Evolutionary conservation across 2,888 invertebrate genomes (phyloP).

Genomic region (Leuctra nigra): DNA sequence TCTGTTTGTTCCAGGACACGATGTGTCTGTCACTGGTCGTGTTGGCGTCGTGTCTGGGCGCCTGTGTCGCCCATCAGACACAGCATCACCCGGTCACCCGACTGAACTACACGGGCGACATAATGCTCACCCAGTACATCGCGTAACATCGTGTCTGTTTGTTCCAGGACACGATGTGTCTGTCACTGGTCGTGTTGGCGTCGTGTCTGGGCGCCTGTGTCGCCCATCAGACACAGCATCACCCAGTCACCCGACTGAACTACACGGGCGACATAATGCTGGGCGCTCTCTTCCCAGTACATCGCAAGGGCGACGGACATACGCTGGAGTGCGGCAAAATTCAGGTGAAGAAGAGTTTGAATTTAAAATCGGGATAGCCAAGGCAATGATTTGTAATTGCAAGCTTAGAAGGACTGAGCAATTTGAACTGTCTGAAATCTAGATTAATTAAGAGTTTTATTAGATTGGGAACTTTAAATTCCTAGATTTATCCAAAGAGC

Average conservation of each 20-base stretch:
- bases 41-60: too few species aligned
- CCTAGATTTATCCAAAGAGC: too few species aligned
- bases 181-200: neutral
- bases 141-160: slow-evolving; percentile 66
- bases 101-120: slow-evolving; percentile 44
- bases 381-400: neutral
- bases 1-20: too few species aligned
- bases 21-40: neutral
- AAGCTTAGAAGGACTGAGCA: neutral
- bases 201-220: too few species aligned
- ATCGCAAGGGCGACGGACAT: slow-evolving; percentile 46
- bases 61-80: too few species aligned
- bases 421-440: neutral
- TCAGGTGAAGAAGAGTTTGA: slow-evolving; percentile 35
- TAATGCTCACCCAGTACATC: slow-evolving; percentile 60
- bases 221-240: too few species aligned
- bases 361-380: too few species aligned
- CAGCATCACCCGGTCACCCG: too few species aligned
- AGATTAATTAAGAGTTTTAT: too few species aligned
- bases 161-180: too few species aligned
- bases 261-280: slow-evolving; percentile 54
- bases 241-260: slow-evolving; percentile 27
- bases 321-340: slow-evolving; percentile 38
- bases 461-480: neutral
- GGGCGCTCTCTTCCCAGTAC: slow-evolving; percentile 63